These are phyloP conservation scores for Heliconius aoede DNA, from an alignment of 2,888 invertebrate genomes.

Conservation along the genomic window DNA sequence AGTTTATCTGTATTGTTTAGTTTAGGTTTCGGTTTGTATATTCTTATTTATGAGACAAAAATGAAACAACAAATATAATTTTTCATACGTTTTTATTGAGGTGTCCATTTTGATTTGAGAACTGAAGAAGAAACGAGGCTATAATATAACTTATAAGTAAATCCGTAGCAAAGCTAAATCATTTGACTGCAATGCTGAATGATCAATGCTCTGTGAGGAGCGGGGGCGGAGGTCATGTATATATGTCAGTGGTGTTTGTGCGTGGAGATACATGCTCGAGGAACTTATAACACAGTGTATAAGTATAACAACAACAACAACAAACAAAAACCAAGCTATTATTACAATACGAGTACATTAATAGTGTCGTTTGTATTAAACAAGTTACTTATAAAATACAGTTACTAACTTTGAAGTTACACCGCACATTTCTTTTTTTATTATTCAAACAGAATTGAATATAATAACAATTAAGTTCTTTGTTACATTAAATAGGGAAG, in stretches of 20 bases:
- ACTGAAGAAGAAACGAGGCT: slow-evolving; percentile 76
- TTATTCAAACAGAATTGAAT: slow-evolving; percentile 4
- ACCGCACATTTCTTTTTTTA: not conserved
- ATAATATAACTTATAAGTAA: slow-evolving; percentile 58
- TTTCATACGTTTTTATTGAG: slow-evolving; percentile 74
- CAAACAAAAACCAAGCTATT: not conserved
- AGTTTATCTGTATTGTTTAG: too few species aligned
- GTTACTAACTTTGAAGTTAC: too few species aligned
- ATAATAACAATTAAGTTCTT: not conserved
- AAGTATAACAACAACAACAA: not conserved
- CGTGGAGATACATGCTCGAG: slow-evolving; percentile 44
- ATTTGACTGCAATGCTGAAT: slow-evolving; percentile 62
- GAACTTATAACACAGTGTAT: slow-evolving; percentile 31
- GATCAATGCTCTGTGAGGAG: slow-evolving; percentile 35
- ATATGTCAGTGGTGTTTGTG: slow-evolving; percentile 48
- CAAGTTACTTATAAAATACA: slow-evolving; percentile 19
- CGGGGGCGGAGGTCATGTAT: slow-evolving; percentile 30
- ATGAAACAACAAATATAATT: slow-evolving; percentile 51
- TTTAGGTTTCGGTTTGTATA: too few species aligned
- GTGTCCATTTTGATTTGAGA: slow-evolving; percentile 78
- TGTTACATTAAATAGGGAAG: not conserved
- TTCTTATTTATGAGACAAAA: slow-evolving; percentile 22
- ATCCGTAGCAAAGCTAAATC: slow-evolving; percentile 80
- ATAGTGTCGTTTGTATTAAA: slow-evolving; percentile 9
- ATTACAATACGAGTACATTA: not conserved